These are phyloP conservation scores for Pristionchus arcanus DNA, from an alignment of 2,888 invertebrate genomes.

Conservation along the genomic window DNA sequence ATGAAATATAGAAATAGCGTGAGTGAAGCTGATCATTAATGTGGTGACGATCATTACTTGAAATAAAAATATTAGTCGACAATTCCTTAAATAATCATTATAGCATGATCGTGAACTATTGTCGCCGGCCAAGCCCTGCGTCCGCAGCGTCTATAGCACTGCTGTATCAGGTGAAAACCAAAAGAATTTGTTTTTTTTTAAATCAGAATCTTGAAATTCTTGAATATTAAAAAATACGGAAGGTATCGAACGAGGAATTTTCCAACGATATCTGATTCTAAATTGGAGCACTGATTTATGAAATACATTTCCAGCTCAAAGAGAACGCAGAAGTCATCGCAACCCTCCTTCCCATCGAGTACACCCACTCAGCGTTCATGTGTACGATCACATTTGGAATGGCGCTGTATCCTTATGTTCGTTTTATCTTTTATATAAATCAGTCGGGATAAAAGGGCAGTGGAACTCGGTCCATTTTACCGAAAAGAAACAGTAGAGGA, in stretches of 20 bases:
- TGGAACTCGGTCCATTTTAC: no score
- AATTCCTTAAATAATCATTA: background rate
- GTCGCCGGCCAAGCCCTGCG: background rate
- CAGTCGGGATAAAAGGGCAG: no score
- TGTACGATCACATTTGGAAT: constrained; percentile 29
- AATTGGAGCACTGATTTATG: no score
- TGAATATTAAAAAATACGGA: no score
- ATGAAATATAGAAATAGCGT: no score
- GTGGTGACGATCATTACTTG: no score
- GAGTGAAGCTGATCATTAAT: background rate
- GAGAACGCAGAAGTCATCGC: constrained; percentile 33
- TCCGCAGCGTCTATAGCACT: background rate
- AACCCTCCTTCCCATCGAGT: constrained; percentile 36
- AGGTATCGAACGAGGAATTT: no score
- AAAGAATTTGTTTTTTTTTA: background rate
- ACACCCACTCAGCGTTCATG: constrained; percentile 2
- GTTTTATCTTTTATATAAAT: background rate
- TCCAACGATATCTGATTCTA: no score
- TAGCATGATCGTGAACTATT: background rate
- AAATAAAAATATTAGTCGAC: no score
- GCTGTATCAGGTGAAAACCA: constrained; percentile 36
- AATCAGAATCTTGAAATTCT: no score
- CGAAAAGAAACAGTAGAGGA: no score
- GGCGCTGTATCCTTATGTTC: constrained; percentile 36
- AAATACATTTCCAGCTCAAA: constrained; percentile 35